Evolutionary conservation across 35 echinoderm and acorn worm genomes (phyloP).

Genomic region (Nesometra sesokonis): DNA sequence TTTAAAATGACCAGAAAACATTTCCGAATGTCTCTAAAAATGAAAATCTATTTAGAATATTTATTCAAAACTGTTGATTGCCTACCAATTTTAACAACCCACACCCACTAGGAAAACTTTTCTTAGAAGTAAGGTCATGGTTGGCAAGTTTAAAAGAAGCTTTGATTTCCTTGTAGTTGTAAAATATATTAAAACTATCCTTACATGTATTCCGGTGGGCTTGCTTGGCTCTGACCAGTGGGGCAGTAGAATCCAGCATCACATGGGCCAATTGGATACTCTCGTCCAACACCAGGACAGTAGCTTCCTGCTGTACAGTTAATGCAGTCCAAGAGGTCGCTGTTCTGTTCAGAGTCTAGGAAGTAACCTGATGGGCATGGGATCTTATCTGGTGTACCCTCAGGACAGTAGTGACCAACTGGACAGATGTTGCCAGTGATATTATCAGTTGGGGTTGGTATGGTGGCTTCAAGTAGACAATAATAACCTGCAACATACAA

Average conservation of each 20-base stretch:
- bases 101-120: background rate
- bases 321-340: constrained; percentile 55
- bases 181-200: background rate
- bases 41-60: too few species aligned
- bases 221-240: constrained; percentile 73
- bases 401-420: constrained; percentile 81
- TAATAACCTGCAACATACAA: constrained; percentile 48
- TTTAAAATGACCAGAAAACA: too few species aligned
- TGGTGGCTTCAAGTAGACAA: constrained; percentile 47
- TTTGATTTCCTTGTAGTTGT: too few species aligned
- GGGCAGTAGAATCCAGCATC: constrained; percentile 88
- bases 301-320: constrained; percentile 59
- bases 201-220: constrained; percentile 77
- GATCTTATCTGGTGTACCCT: constrained; percentile 29
- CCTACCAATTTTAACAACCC: background rate
- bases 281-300: constrained; percentile 70
- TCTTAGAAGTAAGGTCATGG: too few species aligned
- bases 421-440: constrained; percentile 73
- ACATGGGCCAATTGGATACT: constrained; percentile 46
- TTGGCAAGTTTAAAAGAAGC: too few species aligned
- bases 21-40: too few species aligned
- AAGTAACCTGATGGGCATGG: constrained; percentile 75
- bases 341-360: constrained; percentile 66
- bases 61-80: too few species aligned
- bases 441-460: constrained; percentile 50